Evolutionary conservation across 23 tunicate species (phyloP).

Genomic region (Trididemnum miniatum): DNA sequence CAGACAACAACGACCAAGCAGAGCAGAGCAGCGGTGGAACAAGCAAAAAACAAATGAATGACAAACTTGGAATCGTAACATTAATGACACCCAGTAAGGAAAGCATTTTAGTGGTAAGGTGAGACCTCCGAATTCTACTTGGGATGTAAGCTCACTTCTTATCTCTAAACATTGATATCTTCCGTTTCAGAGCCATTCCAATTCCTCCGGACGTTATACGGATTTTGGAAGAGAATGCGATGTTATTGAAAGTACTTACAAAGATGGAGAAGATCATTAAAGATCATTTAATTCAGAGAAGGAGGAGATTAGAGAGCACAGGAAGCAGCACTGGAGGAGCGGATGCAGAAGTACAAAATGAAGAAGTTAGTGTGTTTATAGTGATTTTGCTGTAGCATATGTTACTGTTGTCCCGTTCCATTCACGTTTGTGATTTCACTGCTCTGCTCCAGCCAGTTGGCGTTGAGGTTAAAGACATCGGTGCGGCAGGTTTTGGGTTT

Average conservation of each 20-base stretch:
- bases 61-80: constrained; percentile 28
- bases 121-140: too few relatives aligned
- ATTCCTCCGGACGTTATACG: constrained; percentile 67
- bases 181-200: constrained; percentile 67
- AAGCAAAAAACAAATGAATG: neutral
- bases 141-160: too few relatives aligned
- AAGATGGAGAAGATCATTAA: constrained; percentile 44
- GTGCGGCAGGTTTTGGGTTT: too few relatives aligned
- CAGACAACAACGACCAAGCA: neutral
- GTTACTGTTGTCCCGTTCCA: too few relatives aligned
- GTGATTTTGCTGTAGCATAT: too few relatives aligned
- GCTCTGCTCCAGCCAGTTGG: too few relatives aligned
- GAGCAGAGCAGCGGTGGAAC: neutral
- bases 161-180: too few relatives aligned
- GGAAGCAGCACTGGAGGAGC: constrained; percentile 61
- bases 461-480: too few relatives aligned
- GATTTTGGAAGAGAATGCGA: constrained; percentile 56
- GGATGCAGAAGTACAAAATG: constrained; percentile 2
- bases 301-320: constrained; percentile 54
- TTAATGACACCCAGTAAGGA: constrained; percentile 42
- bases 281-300: constrained; percentile 45
- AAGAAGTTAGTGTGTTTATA: too few relatives aligned
- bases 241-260: constrained; percentile 44
- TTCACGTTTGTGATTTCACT: too few relatives aligned
- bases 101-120: constrained; percentile 47